Conservation (phyloP, 2,113 vertebrate genomes). For the Microtus pennsylvanicus region DNA sequence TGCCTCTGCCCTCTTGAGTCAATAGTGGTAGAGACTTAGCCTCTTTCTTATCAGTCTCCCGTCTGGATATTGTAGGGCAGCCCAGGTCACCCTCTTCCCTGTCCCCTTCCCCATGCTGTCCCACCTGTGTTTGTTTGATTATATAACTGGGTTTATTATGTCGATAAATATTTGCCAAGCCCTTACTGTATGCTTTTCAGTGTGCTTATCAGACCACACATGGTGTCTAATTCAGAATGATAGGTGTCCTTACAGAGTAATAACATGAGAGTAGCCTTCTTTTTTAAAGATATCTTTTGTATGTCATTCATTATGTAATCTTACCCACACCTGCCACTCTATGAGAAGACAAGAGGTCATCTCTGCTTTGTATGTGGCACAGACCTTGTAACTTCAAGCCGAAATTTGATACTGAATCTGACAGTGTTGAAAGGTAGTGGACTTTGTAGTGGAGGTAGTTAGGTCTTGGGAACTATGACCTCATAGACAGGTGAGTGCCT, state of each 20-base stretch:
- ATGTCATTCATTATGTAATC: not conserved
- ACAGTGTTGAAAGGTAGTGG: not conserved
- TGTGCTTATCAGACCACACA: not conserved
- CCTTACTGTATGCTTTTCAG: not conserved
- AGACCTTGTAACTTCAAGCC: not conserved
- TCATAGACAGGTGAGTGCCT: not conserved
- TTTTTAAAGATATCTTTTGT: not conserved
- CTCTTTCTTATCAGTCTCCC: not conserved
- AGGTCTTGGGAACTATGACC: not conserved
- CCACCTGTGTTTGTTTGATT: constrained; percentile 21
- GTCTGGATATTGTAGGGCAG: not conserved
- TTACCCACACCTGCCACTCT: not conserved
- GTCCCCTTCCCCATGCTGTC: not conserved
- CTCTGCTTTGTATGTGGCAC: not conserved
- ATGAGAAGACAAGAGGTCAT: not conserved
- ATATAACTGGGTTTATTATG: constrained; percentile 1
- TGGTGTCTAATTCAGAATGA: not conserved
- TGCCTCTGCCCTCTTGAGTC: not conserved
- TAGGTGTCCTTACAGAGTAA: not conserved
- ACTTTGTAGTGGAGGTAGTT: not conserved
- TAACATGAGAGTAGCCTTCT: not conserved
- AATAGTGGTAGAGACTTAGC: not conserved
- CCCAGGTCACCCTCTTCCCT: too few species aligned
- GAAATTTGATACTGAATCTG: not conserved
- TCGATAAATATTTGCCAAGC: constrained; percentile 44